Conservation (phyloP, 1,140 invertebrate species). For the honey bee (Apis mellifera) region DNA sequence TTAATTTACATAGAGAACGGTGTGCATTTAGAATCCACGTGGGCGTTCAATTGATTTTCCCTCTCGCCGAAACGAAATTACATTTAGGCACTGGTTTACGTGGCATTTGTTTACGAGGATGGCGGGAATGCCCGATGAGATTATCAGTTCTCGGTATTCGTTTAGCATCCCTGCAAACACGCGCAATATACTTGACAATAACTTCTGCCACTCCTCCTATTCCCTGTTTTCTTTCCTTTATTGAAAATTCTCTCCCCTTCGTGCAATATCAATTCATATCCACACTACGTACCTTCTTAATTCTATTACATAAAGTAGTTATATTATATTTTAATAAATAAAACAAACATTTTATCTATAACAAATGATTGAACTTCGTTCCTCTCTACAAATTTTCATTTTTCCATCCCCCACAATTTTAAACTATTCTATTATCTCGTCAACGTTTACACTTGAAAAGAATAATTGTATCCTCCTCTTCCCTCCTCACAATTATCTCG, state of each 20-base stretch:
- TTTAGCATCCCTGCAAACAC: conserved; percentile 12
- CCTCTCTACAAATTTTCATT: neutral
- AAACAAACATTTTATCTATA: no score
- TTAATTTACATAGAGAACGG: conserved; percentile 48
- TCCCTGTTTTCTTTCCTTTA: neutral
- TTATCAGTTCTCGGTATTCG: conserved; percentile 45
- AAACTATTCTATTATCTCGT: conserved; percentile 31
- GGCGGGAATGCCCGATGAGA: conserved; percentile 44
- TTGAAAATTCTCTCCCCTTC: neutral
- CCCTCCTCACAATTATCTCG: conserved; percentile 49
- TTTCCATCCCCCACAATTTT: neutral
- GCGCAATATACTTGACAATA: neutral
- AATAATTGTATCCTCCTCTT: conserved; percentile 52
- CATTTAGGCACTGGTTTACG: conserved; percentile 60
- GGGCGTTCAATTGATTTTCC: conserved; percentile 61
- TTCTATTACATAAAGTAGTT: no score
- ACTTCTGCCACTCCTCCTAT: neutral
- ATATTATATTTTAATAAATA: no score
- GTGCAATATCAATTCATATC: no score
- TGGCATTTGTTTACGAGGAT: conserved; percentile 58
- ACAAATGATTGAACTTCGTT: no score
- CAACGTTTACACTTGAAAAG: conserved; percentile 56
- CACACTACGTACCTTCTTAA: no score
- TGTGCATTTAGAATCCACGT: conserved; percentile 54
- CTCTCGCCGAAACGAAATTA: conserved; percentile 52